Evolutionary conservation across 2,797 vertebrate genomes (phyloP).

Genomic region (Hydrolagus colliei): DNA sequence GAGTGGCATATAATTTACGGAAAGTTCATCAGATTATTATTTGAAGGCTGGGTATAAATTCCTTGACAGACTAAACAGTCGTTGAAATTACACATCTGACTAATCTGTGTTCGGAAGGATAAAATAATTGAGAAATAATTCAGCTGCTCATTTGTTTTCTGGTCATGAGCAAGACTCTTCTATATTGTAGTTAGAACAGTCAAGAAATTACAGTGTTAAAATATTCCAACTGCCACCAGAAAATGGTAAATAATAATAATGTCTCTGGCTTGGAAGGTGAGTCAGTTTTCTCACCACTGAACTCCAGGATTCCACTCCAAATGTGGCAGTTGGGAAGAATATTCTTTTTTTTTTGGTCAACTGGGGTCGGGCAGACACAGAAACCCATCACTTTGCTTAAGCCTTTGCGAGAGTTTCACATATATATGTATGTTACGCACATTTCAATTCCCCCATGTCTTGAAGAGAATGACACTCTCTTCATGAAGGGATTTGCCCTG

Average conservation of each 20-base stretch:
- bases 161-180: neutral
- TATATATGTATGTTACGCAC: too few species aligned
- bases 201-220: neutral
- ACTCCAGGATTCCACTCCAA: too few species aligned
- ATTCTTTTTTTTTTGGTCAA: too few species aligned
- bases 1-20: neutral
- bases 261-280: too few species aligned
- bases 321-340: too few species aligned
- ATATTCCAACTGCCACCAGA: neutral
- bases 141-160: neutral
- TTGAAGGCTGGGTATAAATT: neutral
- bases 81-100: neutral
- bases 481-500: too few species aligned
- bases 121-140: neutral
- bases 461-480: too few species aligned
- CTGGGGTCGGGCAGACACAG: too few species aligned
- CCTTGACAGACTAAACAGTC: neutral
- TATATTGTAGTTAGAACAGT: neutral
- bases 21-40: neutral
- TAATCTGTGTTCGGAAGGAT: neutral
- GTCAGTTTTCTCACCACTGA: too few species aligned
- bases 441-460: too few species aligned
- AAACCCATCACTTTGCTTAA: too few species aligned
- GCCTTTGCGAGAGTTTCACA: too few species aligned
- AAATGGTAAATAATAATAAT: neutral